Base-by-base conservation (phyloP, 2,113 vertebrate species). In the Hiodon tergisus region DNA sequence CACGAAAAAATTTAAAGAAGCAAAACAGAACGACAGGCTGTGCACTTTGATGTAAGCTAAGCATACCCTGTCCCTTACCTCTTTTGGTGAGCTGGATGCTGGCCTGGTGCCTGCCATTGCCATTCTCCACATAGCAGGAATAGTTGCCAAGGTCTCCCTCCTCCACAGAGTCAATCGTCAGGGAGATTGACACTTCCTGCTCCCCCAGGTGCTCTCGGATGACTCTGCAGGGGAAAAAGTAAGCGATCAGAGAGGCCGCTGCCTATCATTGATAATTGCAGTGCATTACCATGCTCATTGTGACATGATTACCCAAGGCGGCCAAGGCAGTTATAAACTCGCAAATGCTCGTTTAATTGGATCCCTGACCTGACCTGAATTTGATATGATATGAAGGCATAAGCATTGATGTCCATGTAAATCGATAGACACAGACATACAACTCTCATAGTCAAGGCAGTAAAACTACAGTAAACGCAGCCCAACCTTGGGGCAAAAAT, bases 81-180 rank as follows among this genome's bases (percentile, higher is more conserved):
- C 92, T 89, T 86, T 95, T 95, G 85, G 94, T 94, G 72, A 98
- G 93, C 82, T 98, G 94, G 83, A 98, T 87, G 65, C 92, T 98
- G 81, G 95, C 96, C 9, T 98, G 95, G 10, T 94, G 90, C 70
- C 95, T 94, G 58, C 97, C 97, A 4, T 96, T 95, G 73, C 95
- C 94, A 74, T 99, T 99, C 88, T 98, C 97, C 0, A 98, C 97
- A 2, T 96, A 97, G 83, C 97, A 99, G 0, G 97, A 97, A 79
- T 98, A 99, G 89, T 99, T 99, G 67, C 96, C 97, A 78, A 98
- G 88, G 85, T 99, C 97, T 77, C 88, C 91, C 83, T 98, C 96
- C 86, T 98, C 95, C 11, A 99, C 89, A 31, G 94, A 94, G 81
- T 95, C 94, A 77, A 99, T 93, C 71, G 95, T 95, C 90, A 99